A percentile compares a stretch with the other conserved stretches of the same genome.
Evolutionary conservation across 2,113 vertebrate genomes (phyloP).

Genomic region (Australoheros scitulus): DNA sequence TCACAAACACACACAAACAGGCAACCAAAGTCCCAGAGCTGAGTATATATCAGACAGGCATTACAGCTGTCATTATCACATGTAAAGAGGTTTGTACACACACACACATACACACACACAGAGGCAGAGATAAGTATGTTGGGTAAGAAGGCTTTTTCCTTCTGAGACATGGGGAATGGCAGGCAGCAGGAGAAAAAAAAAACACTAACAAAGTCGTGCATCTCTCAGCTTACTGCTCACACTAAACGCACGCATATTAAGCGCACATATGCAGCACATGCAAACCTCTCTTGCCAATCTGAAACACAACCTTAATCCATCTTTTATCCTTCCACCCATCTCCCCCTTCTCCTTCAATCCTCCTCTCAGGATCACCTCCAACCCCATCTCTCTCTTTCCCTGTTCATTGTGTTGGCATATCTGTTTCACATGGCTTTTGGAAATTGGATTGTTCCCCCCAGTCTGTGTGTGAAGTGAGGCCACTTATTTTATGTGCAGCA

Average conservation of each 20-base stretch:
- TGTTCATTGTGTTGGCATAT: conserved; percentile 22
- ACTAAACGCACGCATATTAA: conserved; percentile 38
- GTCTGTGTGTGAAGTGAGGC: conserved; percentile 14
- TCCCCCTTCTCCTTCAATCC: conserved; percentile 35
- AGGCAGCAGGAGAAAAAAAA: conserved; percentile 33
- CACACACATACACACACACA: conserved; percentile 27
- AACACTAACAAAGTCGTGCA: conserved; percentile 51
- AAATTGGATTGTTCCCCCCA: conserved; percentile 36
- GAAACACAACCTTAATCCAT: conserved; percentile 69
- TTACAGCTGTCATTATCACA: conserved; percentile 78
- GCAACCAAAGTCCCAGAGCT: conserved; percentile 61
- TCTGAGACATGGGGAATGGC: conserved; percentile 48
- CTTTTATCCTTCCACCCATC: conserved; percentile 68
- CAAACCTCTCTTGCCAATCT: conserved; percentile 64
- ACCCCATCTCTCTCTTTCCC: conserved; percentile 6
- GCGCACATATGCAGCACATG: conserved; percentile 43
- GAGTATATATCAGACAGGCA: conserved; percentile 66
- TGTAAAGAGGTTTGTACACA: conserved; percentile 55
- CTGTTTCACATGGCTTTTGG: conserved; percentile 42
- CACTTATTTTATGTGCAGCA: conserved; percentile 22
- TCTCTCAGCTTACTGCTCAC: conserved; percentile 59
- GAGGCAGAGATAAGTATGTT: conserved; percentile 39
- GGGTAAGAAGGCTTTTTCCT: conserved; percentile 54
- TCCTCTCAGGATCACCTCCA: conserved; percentile 42
- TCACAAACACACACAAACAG: conserved; percentile 53